Evolutionary conservation across 2,888 invertebrate species (phyloP), one percentile per base, ranked within the genome.

Genomic region (Metacarcinus magister): DNA sequence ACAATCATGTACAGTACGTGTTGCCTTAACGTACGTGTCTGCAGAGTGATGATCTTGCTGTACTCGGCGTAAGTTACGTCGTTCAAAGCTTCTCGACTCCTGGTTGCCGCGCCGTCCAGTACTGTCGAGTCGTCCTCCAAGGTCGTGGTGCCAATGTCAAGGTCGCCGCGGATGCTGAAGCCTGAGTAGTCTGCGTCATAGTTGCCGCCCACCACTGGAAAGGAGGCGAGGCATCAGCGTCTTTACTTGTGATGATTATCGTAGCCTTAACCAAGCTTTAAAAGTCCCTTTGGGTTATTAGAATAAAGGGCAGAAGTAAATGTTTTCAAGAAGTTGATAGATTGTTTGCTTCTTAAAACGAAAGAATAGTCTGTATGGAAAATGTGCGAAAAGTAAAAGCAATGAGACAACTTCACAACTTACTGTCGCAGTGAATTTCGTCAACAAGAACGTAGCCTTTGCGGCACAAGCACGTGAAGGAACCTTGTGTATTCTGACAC

Each of bases 381-480:
- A 39, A 39, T 39, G 39, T 39, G 2, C 39, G 39, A 19, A 19
- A 19, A 54, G 13, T 54, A 10, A 19, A 54, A 54, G 19, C 2
- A 54, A 54, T 90, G 16, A 90, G 19, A n/a, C 13, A 16, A 23
- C 13, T 89, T 10, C 16, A n/a, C 7, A 28, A 96, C 96, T 96
- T 90, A 96, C 96, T 95, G 39, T 96, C 95, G 39, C 96, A 96
- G 90, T 90, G 91, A 2, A 82, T 48, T 44, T 32, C 43, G 54
- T 97, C 97, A 96, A 97, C 97, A 39, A 98, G 97, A 32, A 97
- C 97, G 96, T 97, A 98, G 4, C 98, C 98, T 10, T 97, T 97
- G 93, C 97, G 97, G 97, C 98, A 98, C 23, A 97, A 97, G 97
- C 98, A 98, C 89, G 97, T 97, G 97, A 97, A 97, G 44, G 97